Evolutionary conservation across 2,113 vertebrate genomes (phyloP).

Genomic region (Potamarius usumacintae): DNA sequence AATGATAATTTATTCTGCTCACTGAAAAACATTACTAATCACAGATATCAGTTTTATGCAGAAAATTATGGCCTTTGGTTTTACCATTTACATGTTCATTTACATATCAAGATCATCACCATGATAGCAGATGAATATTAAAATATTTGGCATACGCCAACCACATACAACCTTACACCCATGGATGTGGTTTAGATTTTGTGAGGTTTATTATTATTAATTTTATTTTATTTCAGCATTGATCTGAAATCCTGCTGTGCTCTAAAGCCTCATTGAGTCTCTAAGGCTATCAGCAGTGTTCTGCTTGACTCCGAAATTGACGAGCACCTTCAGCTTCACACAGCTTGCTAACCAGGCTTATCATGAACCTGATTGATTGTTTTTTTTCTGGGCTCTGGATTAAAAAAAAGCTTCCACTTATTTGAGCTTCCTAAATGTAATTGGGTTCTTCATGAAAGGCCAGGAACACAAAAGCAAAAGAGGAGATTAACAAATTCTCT

Average conservation of each 20-base stretch:
- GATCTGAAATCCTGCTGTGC: conserved; percentile 5
- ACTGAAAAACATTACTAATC: conserved; percentile 43
- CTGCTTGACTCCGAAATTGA: conserved; percentile 37
- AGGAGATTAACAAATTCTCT: conserved; percentile 45
- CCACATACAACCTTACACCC: not conserved
- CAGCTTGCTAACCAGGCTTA: conserved; percentile 45
- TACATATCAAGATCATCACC: conserved; percentile 9
- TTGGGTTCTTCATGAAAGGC: conserved; percentile 53
- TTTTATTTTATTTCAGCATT: not conserved
- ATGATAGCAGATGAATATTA: conserved; percentile 32
- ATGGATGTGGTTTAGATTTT: not conserved
- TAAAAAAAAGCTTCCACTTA: conserved; percentile 29
- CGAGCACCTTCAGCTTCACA: conserved; percentile 34
- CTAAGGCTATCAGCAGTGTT: conserved; percentile 24
- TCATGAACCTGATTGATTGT: conserved; percentile 51
- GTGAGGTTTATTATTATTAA: not conserved
- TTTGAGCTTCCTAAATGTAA: conserved; percentile 51
- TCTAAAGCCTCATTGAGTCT: not conserved
- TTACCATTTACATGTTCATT: conserved; percentile 30
- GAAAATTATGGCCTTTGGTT: conserved; percentile 5
- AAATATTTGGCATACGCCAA: not conserved
- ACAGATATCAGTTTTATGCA: conserved; percentile 20
- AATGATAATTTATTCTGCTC: conserved; percentile 14
- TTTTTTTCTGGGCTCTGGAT: not conserved
- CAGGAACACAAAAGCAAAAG: conserved; percentile 40